Conservation (phyloP, 2,113 vertebrate species). For the Cyanoderma ruficeps region DNA sequence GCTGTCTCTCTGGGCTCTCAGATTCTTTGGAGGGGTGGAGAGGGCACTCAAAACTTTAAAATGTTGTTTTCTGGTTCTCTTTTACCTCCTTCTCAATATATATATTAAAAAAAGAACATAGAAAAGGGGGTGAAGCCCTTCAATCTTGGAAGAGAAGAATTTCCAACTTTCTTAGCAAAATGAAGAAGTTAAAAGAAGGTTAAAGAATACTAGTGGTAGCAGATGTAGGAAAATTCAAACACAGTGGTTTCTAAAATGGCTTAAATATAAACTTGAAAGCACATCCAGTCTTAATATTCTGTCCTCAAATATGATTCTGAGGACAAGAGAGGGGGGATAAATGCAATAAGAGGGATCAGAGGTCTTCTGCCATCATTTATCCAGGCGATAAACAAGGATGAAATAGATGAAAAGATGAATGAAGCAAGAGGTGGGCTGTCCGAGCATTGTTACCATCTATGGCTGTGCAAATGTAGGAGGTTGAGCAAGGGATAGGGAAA, state of each 20-base stretch:
- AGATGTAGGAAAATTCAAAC: neutral
- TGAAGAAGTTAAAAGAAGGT: neutral
- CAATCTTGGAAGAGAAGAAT: neutral
- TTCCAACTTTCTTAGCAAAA: neutral
- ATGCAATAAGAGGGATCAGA: neutral
- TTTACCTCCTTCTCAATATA: neutral
- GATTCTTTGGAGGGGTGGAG: neutral
- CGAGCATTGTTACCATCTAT: neutral
- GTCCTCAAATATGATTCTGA: neutral
- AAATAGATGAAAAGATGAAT: neutral
- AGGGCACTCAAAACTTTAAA: neutral
- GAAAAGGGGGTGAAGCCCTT: neutral
- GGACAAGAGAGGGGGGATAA: neutral
- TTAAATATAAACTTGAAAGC: neutral
- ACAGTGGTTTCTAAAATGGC: neutral
- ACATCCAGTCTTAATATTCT: neutral
- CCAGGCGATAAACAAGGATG: neutral
- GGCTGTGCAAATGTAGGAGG: neutral
- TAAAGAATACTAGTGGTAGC: neutral
- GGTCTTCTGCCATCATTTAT: neutral
- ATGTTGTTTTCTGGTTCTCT: neutral
- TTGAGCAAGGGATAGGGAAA: neutral
- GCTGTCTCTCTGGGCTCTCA: conserved; percentile 3
- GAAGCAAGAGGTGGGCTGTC: neutral
- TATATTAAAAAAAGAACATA: neutral